A percentile compares a stretch with the other conserved stretches of the same genome.
Evolutionary conservation across 2,888 invertebrate species (phyloP).

Genomic region (Aleiodes alternator): DNA sequence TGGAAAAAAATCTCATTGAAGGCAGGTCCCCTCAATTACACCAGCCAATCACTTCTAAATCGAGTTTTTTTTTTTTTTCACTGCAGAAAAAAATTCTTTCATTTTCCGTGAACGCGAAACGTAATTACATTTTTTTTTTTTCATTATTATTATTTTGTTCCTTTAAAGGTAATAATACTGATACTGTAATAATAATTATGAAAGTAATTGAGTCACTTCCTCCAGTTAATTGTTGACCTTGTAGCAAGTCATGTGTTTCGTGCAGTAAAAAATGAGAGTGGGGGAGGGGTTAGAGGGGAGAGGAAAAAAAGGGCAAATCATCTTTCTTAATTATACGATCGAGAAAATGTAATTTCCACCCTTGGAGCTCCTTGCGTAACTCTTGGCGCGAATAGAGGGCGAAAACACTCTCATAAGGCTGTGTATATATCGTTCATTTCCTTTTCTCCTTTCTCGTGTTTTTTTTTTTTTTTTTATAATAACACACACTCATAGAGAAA

Average conservation of each 20-base stretch:
- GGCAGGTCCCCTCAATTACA: no score
- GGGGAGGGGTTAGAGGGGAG: not conserved
- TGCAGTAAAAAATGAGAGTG: not conserved
- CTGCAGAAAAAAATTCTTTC: no score
- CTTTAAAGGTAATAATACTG: no score
- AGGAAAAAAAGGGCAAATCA: constrained; percentile 34
- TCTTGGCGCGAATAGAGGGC: constrained; percentile 28
- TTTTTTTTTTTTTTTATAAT: not conserved
- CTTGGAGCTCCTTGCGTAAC: constrained; percentile 16
- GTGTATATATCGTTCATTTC: not conserved
- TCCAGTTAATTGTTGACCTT: no score
- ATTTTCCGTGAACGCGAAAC: no score
- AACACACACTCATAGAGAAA: not conserved
- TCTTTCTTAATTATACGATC: constrained; percentile 40
- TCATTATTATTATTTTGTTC: no score
- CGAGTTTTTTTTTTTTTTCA: no score
- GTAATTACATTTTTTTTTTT: no score
- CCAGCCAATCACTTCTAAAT: no score
- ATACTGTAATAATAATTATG: no score
- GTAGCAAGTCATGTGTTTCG: not conserved
- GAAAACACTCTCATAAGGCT: constrained; percentile 13
- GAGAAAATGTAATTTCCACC: constrained; percentile 43
- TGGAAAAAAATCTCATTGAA: no score
- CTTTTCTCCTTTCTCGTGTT: constrained; percentile 15
- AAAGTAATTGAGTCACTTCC: no score